phyloP scores from a whole-genome alignment of 1,140 invertebrate genomes.

The Ceratosolen fusciceps region DNA sequence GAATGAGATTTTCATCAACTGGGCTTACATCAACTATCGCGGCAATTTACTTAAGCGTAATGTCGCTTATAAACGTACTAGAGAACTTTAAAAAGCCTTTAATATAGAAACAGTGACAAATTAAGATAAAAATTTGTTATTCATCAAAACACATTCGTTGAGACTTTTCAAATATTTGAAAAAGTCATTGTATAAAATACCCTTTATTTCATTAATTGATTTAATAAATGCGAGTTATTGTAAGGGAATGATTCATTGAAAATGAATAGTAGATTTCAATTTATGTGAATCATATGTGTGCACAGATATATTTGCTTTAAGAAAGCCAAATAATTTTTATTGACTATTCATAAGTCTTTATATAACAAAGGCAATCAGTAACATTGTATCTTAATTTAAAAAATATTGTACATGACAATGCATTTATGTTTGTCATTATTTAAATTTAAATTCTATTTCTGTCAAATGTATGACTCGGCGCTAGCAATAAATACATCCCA shows the following conservation, averaged over 20 bases:
- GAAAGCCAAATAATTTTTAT: conserved; percentile 5
- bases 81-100: too few species aligned
- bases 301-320: neutral
- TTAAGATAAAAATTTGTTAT: too few species aligned
- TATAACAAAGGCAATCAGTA: neutral
- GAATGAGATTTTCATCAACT: too few species aligned
- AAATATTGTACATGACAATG: conserved; percentile 11
- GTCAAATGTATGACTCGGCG: conserved; percentile 23
- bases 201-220: conserved; percentile 3
- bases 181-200: too few species aligned
- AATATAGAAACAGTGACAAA: too few species aligned
- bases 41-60: too few species aligned
- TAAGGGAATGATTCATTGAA: neutral
- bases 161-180: too few species aligned
- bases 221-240: conserved; percentile 3
- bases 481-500: conserved; percentile 31
- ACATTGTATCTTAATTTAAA: conserved; percentile 30
- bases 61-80: too few species aligned
- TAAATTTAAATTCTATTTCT: conserved; percentile 37
- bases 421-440: conserved; percentile 33
- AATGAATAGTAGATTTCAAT: neutral
- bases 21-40: too few species aligned
- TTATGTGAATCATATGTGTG: neutral
- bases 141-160: too few species aligned
- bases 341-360: conserved; percentile 18